Conservation (phyloP, 1,140 invertebrate species). For the Penaeus chinensis region DNA sequence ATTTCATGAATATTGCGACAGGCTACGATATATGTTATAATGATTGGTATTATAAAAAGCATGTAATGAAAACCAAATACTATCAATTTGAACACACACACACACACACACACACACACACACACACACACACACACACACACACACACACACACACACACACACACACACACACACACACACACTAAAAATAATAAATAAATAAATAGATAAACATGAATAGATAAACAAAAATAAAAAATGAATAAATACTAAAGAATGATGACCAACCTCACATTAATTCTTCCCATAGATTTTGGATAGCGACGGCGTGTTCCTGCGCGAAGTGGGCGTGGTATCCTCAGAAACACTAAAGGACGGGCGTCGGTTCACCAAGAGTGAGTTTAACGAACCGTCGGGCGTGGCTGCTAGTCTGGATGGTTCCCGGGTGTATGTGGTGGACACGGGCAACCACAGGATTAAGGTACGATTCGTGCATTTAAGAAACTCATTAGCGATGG, state of each 20-base stretch:
- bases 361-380: constrained; percentile 65
- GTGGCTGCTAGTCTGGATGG: constrained; percentile 73
- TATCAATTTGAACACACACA: too few species aligned
- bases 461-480: constrained; percentile 67
- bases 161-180: too few species aligned
- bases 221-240: too few species aligned
- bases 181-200: neutral
- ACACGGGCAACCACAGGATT: constrained; percentile 77
- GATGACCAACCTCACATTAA: neutral
- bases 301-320: constrained; percentile 69
- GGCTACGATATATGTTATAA: neutral
- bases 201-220: neutral
- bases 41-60: neutral
- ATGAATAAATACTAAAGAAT: too few species aligned
- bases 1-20: too few species aligned
- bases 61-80: too few species aligned
- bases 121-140: too few species aligned
- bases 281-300: constrained; percentile 40
- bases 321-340: constrained; percentile 69
- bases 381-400: constrained; percentile 78
- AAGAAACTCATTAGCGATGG: neutral
- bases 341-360: constrained; percentile 57
- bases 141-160: too few species aligned
- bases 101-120: too few species aligned
- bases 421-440: constrained; percentile 70